Evolutionary conservation across 2,113 vertebrate species (phyloP).

Genomic region (Sapajus apella): DNA sequence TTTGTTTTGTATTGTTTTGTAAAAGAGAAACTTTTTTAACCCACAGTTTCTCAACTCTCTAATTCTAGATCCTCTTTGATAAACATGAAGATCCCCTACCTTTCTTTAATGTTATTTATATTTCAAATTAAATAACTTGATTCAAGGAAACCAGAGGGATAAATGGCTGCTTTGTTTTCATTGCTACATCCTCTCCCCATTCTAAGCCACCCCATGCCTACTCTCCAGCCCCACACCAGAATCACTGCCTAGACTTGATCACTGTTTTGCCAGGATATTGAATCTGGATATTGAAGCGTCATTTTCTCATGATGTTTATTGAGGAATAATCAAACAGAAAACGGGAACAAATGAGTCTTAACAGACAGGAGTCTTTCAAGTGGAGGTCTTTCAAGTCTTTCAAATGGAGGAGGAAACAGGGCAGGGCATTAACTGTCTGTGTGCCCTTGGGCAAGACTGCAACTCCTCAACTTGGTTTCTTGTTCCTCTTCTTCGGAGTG

Average conservation of each 20-base stretch:
- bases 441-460: not conserved
- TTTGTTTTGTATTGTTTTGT: not conserved
- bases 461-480: accelerated
- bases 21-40: conserved; percentile 41
- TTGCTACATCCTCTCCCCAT: accelerated
- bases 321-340: not conserved
- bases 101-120: conserved; percentile 27
- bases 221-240: too few species aligned
- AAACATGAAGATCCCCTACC: not conserved
- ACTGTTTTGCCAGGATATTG: not conserved
- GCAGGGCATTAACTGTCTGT: accelerated
- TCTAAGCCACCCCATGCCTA: too few species aligned
- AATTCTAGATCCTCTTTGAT: not conserved
- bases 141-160: not conserved
- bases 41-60: conserved; percentile 5
- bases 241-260: not conserved
- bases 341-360: not conserved
- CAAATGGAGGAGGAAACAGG: not conserved
- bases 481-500: not conserved
- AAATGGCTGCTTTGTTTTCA: not conserved
- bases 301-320: not conserved
- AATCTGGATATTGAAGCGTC: not conserved
- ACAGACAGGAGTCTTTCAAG: not conserved
- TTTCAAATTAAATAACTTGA: not conserved
- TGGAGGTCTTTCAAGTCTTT: too few species aligned